Conservation (phyloP, 2,888 invertebrate species). For the Callosobruchus maculatus region DNA sequence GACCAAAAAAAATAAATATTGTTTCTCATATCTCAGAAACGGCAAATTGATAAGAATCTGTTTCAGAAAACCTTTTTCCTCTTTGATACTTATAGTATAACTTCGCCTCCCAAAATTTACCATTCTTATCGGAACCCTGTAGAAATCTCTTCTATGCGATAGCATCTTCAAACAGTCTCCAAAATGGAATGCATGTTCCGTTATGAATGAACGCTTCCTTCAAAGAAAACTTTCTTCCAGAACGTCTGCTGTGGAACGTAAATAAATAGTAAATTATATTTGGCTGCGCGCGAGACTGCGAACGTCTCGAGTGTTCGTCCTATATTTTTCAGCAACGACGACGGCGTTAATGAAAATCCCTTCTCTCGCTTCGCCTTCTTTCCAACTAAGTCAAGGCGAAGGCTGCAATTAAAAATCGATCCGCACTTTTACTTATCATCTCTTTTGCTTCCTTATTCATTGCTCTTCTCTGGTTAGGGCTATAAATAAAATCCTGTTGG, state of each 20-base stretch:
- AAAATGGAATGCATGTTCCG: not conserved
- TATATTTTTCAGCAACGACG: conserved; percentile 32
- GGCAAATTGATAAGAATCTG: too few species aligned
- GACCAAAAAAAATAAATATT: too few species aligned
- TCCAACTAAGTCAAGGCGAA: conserved; percentile 51
- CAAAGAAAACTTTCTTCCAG: not conserved
- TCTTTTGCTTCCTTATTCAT: not conserved
- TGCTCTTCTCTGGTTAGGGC: not conserved
- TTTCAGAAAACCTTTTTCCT: too few species aligned
- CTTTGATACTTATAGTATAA: too few species aligned
- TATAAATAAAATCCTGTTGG: too few species aligned
- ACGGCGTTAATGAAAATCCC: conserved; percentile 48
- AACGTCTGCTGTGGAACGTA: conserved; percentile 23
- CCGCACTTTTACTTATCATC: conserved; percentile 17
- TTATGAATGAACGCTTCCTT: not conserved
- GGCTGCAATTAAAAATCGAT: conserved; percentile 54
- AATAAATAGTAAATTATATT: conserved; percentile 41
- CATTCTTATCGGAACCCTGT: too few species aligned
- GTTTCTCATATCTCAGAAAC: too few species aligned
- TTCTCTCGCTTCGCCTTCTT: not conserved
- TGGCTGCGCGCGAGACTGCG: not conserved
- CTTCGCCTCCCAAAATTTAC: too few species aligned
- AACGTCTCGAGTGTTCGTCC: conserved; percentile 29
- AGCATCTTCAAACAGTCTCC: too few species aligned
- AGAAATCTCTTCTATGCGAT: too few species aligned